These are phyloP conservation scores for Platanista minor DNA, from an alignment of 2,113 vertebrate species.

Conservation along the genomic window DNA sequence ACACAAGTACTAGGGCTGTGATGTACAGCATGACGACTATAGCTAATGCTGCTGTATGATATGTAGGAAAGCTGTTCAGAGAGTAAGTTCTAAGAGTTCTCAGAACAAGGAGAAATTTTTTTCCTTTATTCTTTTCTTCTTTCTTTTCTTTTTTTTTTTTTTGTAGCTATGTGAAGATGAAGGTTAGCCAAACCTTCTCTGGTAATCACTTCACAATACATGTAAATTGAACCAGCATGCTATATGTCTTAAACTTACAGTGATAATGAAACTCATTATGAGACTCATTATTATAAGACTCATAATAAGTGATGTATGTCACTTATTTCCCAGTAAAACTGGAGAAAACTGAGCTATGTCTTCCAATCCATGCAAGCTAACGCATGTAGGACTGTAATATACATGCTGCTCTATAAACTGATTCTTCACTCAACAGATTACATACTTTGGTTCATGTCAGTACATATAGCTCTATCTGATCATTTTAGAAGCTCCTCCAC, in stretches of 20 bases:
- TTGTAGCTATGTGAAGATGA: not conserved
- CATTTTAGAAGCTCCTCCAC: not conserved
- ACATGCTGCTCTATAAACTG: not conserved
- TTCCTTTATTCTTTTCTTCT: not conserved
- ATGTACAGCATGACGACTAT: no score
- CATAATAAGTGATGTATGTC: not conserved
- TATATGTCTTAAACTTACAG: not conserved
- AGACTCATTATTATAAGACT: not conserved
- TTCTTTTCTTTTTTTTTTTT: not conserved
- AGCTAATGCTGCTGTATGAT: not conserved
- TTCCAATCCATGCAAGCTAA: not conserved
- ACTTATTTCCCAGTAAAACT: not conserved
- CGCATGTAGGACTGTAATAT: no score
- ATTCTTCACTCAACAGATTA: not conserved
- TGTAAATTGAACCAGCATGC: not conserved
- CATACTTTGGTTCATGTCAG: not conserved
- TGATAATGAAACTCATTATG: not conserved
- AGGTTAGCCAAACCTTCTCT: not conserved
- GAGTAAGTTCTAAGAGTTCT: not conserved
- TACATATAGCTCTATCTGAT: not conserved
- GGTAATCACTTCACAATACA: not conserved
- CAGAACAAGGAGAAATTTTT: not conserved
- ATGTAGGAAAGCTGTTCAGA: not conserved
- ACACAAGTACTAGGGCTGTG: no score
- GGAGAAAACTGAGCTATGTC: not conserved